Evolutionary conservation across 2,888 invertebrate species (phyloP), one percentile per base, ranked within the genome.

Genomic region (Lymantria dispar): DNA sequence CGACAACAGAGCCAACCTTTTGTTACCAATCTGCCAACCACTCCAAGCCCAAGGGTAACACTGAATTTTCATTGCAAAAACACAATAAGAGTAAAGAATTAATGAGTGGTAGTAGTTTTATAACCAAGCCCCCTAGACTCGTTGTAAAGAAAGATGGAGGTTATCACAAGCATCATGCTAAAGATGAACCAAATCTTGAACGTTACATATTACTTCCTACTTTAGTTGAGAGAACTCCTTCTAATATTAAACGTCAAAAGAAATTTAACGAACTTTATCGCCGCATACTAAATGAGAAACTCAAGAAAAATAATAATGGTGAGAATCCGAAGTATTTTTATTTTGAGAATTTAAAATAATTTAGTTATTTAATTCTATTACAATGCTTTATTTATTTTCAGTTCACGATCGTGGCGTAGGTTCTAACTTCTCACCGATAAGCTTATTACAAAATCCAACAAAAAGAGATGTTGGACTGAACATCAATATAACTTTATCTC

Each of bases 211-310:
- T 91, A 22, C 63, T 91, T 33, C 90, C 90, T 5, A 89, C 91
- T 8, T 68, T 90, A 44, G 90, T 90, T 1, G 81, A 88, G 2
- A 80, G 87, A 12, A 87, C 91, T 7, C 85, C 89, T 12, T 89
- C 91, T 11, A 90, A 89, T 64, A 72, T 91, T 56, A 85, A 81
- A 53, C 76, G 90, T 0, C 89, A 90, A 53, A 90, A 85, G 62
- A 88, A 86, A 62, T 91, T 90, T 48, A 88, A 86, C 58, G 87
- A 87, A 67, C 65, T 91, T 8, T 91, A 91, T 58, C 89, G 88
- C 61, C 82, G 84, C 41, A 87, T 91, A 55, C 64, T 89, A 11
- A 85, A 85, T 52, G 71, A 76, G 31, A 85, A 87, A 50, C 52
- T 82, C 31, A 78, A 77, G 54, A 78, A 76, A 50, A 78, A 15